These are phyloP conservation scores for Chymomyza costata DNA, from an alignment of 1,140 invertebrate genomes.

Conservation along the genomic window DNA sequence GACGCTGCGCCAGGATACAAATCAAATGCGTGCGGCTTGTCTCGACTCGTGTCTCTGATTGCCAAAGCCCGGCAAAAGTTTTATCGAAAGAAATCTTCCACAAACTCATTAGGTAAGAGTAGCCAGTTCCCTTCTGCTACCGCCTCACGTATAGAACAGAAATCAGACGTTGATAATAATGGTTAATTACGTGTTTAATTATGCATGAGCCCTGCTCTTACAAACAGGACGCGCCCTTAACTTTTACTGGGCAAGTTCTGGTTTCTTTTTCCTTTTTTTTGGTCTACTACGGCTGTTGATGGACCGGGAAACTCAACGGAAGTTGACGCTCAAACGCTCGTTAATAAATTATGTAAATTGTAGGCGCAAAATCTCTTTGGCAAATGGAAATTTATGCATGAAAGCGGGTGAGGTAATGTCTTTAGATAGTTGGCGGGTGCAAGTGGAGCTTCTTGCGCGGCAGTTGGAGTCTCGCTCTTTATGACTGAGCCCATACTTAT, in stretches of 20 bases:
- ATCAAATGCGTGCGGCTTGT: constrained; percentile 53
- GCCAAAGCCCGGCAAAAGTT: constrained; percentile 30
- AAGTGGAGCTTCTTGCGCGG: constrained; percentile 60
- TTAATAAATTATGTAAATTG: constrained; percentile 72
- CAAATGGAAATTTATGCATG: constrained; percentile 57
- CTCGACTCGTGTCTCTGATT: no score
- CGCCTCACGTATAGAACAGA: constrained; percentile 38
- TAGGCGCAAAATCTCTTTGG: constrained; percentile 55
- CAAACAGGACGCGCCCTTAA: neutral
- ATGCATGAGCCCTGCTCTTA: constrained; percentile 52
- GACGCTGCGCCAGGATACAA: constrained; percentile 42
- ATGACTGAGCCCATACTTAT: constrained; percentile 40
- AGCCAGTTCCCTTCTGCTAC: constrained; percentile 23
- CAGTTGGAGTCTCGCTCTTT: constrained; percentile 52
- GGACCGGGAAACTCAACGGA: constrained; percentile 32
- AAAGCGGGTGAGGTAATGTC: constrained; percentile 2
- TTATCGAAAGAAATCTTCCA: constrained; percentile 39
- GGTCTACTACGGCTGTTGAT: constrained; percentile 15
- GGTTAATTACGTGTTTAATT: constrained; percentile 73
- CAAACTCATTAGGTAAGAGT: constrained; percentile 62
- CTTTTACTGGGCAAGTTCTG: no score
- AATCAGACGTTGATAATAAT: constrained; percentile 72
- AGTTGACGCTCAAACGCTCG: constrained; percentile 69
- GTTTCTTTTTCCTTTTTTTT: constrained; percentile 11
- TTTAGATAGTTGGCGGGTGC: constrained; percentile 5